Percentiles rank a stretch among this genome's conserved stretches.
Evolutionary conservation across 2,888 invertebrate species (phyloP).

Genomic region (Melitaea athalia): DNA sequence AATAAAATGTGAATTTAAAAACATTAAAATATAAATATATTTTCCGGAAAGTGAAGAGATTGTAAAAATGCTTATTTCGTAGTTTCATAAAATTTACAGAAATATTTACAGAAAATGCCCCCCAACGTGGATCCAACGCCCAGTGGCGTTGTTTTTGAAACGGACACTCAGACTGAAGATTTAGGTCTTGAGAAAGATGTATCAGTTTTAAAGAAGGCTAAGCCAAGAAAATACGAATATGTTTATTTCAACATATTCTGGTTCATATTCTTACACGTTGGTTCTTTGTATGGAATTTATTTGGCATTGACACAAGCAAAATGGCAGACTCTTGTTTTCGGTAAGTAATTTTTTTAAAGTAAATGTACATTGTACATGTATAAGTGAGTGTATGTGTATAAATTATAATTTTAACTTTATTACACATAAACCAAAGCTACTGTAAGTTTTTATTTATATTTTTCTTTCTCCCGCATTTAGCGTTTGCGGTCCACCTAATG

Average conservation of each 20-base stretch:
- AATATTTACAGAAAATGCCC: slow-evolving; percentile 68
- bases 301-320: slow-evolving; percentile 85
- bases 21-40: too few relatives aligned
- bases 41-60: too few relatives aligned
- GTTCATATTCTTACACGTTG: slow-evolving; percentile 85
- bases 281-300: slow-evolving; percentile 86
- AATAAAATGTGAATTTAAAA: too few relatives aligned
- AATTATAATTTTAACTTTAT: too few relatives aligned
- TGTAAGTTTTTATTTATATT: background rate
- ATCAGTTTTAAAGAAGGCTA: slow-evolving; percentile 75
- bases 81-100: slow-evolving; percentile 3
- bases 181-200: slow-evolving; percentile 83
- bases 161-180: slow-evolving; percentile 85
- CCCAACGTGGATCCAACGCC: slow-evolving; percentile 78
- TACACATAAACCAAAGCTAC: too few relatives aligned
- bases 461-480: slow-evolving; percentile 60
- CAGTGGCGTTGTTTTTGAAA: slow-evolving; percentile 85
- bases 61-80: too few relatives aligned
- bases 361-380: too few relatives aligned
- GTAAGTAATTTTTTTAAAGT: slow-evolving; percentile 69
- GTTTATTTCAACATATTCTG: slow-evolving; percentile 89
- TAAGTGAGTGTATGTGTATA: too few relatives aligned
- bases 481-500: slow-evolving; percentile 84
- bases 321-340: slow-evolving; percentile 84
- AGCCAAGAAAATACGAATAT: slow-evolving; percentile 77